phyloP scores from a whole-genome alignment of 2,797 vertebrate species.

The Catostomus latipinnis region DNA sequence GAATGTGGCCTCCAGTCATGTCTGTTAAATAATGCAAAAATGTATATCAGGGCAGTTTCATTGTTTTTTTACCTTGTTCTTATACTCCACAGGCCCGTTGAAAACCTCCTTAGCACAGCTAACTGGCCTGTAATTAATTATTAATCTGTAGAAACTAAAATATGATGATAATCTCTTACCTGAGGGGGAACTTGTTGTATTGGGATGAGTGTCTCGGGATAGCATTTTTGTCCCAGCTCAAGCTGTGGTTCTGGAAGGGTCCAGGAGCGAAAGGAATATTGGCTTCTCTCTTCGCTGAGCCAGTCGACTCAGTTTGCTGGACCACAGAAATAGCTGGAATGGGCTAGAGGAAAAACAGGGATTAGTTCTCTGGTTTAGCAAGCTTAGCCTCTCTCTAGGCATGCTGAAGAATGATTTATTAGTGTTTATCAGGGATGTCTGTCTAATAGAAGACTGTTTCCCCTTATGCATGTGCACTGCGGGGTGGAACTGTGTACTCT shows the following conservation, averaged over 20 bases:
- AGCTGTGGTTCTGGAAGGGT: slow-evolving; percentile 50
- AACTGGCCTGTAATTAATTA: neutral
- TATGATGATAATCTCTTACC: slow-evolving; percentile 57
- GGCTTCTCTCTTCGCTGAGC: slow-evolving; percentile 5
- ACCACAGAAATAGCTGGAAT: slow-evolving; percentile 58
- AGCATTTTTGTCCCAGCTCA: slow-evolving; percentile 49
- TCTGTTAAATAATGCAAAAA: slow-evolving; percentile 51
- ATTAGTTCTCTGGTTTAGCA: neutral
- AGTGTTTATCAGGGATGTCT: neutral
- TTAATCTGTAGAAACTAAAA: neutral
- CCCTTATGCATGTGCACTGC: slow-evolving; percentile 35
- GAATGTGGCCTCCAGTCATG: slow-evolving; percentile 57
- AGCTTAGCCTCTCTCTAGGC: neutral
- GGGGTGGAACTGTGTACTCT: slow-evolving; percentile 46
- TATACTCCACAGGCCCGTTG: neutral
- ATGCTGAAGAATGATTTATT: neutral
- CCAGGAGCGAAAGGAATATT: slow-evolving; percentile 59
- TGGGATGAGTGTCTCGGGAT: slow-evolving; percentile 53
- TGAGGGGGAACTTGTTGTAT: slow-evolving; percentile 56
- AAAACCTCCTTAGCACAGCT: neutral
- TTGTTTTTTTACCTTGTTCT: neutral
- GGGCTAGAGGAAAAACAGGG: slow-evolving; percentile 63
- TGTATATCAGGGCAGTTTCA: neutral
- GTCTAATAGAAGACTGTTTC: neutral
- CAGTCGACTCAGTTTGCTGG: neutral